These are phyloP conservation scores for Plectrocnemia conspersa DNA, from an alignment of 1,140 invertebrate species.

Conservation along the genomic window DNA sequence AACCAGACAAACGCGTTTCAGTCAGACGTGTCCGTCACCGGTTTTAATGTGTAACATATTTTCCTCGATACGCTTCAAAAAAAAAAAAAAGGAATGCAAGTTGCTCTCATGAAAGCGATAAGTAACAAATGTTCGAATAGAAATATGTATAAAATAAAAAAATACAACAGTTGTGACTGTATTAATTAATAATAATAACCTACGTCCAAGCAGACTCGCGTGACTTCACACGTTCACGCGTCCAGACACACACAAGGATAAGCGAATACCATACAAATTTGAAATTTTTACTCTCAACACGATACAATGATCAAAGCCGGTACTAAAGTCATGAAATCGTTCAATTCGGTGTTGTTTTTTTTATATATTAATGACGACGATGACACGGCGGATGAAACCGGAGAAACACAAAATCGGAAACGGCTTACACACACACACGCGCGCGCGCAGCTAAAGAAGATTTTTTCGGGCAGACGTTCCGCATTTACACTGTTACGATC, in stretches of 20 bases:
- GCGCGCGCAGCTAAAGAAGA: conserved; percentile 10
- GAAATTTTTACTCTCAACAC: conserved; percentile 17
- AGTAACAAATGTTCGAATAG: conserved; percentile 7
- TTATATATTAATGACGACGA: conserved; percentile 17
- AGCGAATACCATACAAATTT: conserved; percentile 21
- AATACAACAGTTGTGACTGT: conserved; percentile 14
- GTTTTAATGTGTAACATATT: not conserved
- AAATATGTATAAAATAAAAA: not conserved
- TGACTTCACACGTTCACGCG: conserved; percentile 17
- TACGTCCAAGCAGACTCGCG: conserved; percentile 15
- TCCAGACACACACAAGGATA: conserved; percentile 15
- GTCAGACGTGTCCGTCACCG: not conserved
- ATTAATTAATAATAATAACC: conserved; percentile 3
- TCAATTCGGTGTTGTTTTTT: conserved; percentile 14
- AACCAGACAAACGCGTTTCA: not conserved
- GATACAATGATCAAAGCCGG: conserved; percentile 24
- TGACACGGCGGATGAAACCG: conserved; percentile 10
- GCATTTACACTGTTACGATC: conserved; percentile 5
- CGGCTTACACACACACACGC: conserved; percentile 10
- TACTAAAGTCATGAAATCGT: conserved; percentile 13
- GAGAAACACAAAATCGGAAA: conserved; percentile 20
- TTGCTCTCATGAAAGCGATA: conserved; percentile 15
- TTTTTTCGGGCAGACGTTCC: no score
- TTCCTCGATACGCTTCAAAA: not conserved
- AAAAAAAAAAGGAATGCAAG: conserved; percentile 14